phyloP scores from a whole-genome alignment of 2,888 invertebrate species.

The Loripinus fragilis region DNA sequence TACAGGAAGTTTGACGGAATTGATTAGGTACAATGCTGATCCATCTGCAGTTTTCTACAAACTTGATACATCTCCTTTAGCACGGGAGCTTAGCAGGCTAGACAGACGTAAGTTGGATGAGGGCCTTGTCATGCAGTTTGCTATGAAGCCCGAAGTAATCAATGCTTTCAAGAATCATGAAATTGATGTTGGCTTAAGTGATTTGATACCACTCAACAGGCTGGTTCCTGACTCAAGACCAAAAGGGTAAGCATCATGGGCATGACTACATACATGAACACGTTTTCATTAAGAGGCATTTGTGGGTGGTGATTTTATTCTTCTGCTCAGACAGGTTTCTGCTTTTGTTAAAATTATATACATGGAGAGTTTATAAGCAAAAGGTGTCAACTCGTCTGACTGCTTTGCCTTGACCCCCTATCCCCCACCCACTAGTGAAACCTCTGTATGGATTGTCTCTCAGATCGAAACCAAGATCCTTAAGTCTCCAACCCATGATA shows the following conservation, averaged over 20 bases:
- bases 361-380: too few species aligned
- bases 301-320: too few species aligned
- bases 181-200: conserved; percentile 72
- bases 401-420: too few species aligned
- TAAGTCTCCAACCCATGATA: too few species aligned
- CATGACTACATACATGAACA: too few species aligned
- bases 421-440: too few species aligned
- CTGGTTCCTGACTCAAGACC: conserved; percentile 75
- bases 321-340: too few species aligned
- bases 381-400: too few species aligned
- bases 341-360: too few species aligned
- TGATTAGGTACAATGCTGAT: conserved; percentile 39
- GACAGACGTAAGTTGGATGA: conserved; percentile 33
- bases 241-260: conserved; percentile 58
- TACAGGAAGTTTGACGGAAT: conserved; percentile 22
- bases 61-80: conserved; percentile 36
- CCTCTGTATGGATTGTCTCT: too few species aligned
- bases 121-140: conserved; percentile 20
- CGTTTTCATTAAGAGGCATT: too few species aligned
- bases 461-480: too few species aligned
- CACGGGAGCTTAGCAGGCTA: conserved; percentile 23
- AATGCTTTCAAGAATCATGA: conserved; percentile 45
- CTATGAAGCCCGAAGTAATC: conserved; percentile 24
- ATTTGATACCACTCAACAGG: conserved; percentile 72
- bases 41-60: conserved; percentile 48